A percentile compares a stretch with the other conserved stretches of the same genome.
phyloP scores from a whole-genome alignment of 1,140 invertebrate species.

The Drosophila tsacasi region DNA sequence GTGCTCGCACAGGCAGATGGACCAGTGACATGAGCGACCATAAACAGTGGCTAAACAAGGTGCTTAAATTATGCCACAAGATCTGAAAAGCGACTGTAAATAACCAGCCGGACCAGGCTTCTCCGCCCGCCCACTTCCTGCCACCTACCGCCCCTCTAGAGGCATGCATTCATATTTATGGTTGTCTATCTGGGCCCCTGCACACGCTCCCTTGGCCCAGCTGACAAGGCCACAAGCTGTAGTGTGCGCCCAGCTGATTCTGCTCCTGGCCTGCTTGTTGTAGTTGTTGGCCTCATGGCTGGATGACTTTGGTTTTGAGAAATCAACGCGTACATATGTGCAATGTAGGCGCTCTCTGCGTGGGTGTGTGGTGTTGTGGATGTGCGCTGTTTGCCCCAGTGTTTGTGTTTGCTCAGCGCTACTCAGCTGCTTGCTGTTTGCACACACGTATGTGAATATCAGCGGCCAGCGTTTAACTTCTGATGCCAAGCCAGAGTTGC shows the following conservation, averaged over 20 bases:
- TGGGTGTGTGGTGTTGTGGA: constrained; percentile 26
- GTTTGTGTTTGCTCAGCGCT: constrained; percentile 67
- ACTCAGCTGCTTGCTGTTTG: constrained; percentile 68
- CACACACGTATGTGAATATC: constrained; percentile 61
- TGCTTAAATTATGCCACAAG: constrained; percentile 83
- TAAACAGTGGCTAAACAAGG: constrained; percentile 83
- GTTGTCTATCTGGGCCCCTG: constrained; percentile 53
- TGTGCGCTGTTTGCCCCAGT: constrained; percentile 36
- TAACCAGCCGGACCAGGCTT: constrained; percentile 60
- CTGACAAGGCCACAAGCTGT: constrained; percentile 75
- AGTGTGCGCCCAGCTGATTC: constrained; percentile 18
- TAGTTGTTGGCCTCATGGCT: constrained; percentile 80
- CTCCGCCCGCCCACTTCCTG: constrained; percentile 3
- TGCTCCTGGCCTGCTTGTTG: constrained; percentile 64
- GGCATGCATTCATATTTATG: constrained; percentile 76
- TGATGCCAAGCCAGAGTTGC: constrained; percentile 30
- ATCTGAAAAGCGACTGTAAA: constrained; percentile 79
- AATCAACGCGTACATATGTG: constrained; percentile 64
- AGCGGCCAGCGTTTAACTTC: constrained; percentile 40
- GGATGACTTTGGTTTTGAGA: constrained; percentile 78
- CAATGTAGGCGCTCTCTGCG: background rate
- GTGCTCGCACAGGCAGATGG: constrained; percentile 52
- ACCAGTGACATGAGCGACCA: constrained; percentile 77
- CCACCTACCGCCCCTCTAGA: background rate
- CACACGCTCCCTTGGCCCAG: constrained; percentile 10